These are phyloP conservation scores for Nettapus auritus DNA, from an alignment of 2,113 vertebrate species.

Conservation along the genomic window DNA sequence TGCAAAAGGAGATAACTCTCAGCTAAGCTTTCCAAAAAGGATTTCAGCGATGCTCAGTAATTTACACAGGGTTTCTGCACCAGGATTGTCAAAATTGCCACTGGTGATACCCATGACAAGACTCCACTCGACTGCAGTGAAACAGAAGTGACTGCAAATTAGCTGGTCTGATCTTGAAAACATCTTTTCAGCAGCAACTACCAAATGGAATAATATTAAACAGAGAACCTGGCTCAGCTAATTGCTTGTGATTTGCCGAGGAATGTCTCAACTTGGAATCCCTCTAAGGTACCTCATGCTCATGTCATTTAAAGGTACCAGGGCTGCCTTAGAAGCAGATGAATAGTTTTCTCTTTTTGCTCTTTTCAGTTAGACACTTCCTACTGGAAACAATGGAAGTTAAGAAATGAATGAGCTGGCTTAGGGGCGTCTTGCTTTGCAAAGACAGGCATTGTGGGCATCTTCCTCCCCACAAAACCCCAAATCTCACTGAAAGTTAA, in stretches of 20 bases:
- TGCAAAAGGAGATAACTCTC: not conserved
- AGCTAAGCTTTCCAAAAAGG: not conserved
- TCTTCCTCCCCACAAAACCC: not conserved
- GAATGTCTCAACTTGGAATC: not conserved
- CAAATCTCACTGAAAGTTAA: not conserved
- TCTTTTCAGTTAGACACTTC: not conserved
- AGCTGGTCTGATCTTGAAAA: not conserved
- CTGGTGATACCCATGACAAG: conserved; percentile 6
- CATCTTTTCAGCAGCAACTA: not conserved
- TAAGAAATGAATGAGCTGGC: not conserved
- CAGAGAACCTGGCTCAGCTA: not conserved
- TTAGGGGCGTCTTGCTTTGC: not conserved
- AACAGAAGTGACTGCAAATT: conserved; percentile 19
- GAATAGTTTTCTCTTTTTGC: not conserved
- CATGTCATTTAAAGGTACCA: not conserved
- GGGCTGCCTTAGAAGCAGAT: not conserved
- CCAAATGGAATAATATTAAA: not conserved
- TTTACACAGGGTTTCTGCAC: not conserved
- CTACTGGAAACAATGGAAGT: not conserved
- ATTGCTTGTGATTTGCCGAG: not conserved
- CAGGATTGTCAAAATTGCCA: conserved; percentile 12
- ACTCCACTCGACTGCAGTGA: not conserved
- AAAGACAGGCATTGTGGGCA: not conserved
- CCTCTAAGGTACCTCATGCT: not conserved
- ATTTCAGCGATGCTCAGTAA: not conserved